Evolutionary conservation across 92 coral and sea anemone species (phyloP).

Genomic region (Micromussa lordhowensis): DNA sequence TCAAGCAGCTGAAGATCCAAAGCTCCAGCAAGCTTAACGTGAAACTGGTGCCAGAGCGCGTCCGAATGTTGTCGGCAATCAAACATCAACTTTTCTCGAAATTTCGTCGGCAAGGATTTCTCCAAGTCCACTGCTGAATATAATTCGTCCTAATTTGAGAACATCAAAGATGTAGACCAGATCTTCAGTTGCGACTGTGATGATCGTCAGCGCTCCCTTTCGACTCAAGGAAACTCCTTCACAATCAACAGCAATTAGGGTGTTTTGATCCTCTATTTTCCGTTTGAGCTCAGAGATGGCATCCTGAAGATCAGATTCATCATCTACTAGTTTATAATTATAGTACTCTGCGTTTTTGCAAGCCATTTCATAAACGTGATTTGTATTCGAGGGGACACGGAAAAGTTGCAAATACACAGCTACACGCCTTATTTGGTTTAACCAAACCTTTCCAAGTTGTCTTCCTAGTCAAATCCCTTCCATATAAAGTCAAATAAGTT

Average conservation of each 20-base stretch:
- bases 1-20: slow-evolving; percentile 86
- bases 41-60: slow-evolving; percentile 75
- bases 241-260: slow-evolving; percentile 82
- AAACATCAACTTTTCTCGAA: slow-evolving; percentile 76
- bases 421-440: too few relatives aligned
- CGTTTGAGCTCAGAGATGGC: slow-evolving; percentile 68
- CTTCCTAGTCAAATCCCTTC: too few relatives aligned
- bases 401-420: too few relatives aligned
- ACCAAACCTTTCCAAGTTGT: too few relatives aligned
- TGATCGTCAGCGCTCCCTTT: slow-evolving; percentile 76
- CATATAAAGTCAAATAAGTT: too few relatives aligned
- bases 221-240: slow-evolving; percentile 81
- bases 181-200: slow-evolving; percentile 70
- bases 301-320: slow-evolving; percentile 54
- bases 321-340: slow-evolving; percentile 58
- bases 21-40: slow-evolving; percentile 71
- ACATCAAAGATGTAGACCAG: slow-evolving; percentile 77
- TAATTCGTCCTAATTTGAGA: slow-evolving; percentile 56
- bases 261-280: slow-evolving; percentile 32
- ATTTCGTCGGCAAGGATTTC: slow-evolving; percentile 77
- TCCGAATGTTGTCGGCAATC: slow-evolving; percentile 88
- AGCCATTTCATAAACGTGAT: too few relatives aligned
- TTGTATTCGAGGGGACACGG: too few relatives aligned
- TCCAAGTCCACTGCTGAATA: slow-evolving; percentile 69
- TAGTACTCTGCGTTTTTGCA: slow-evolving; percentile 24